Base-by-base conservation (phyloP, 2,888 invertebrate species). In the Petrolisthes cinctipes region DNA sequence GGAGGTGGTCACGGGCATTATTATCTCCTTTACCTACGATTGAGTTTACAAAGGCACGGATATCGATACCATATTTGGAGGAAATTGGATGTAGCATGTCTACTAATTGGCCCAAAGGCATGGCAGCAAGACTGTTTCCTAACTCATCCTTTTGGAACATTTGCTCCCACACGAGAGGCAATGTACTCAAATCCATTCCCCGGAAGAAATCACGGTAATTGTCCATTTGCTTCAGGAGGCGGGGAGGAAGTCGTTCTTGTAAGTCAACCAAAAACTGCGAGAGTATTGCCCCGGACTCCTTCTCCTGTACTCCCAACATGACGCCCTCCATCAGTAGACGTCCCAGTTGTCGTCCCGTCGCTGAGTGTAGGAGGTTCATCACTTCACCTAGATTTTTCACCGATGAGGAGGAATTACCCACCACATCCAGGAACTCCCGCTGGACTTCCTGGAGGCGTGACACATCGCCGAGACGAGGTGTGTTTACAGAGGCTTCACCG, bases 1-100 rank as follows among this genome's bases (percentile, higher is more conserved):
- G 57, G n/a, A 89, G 57, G 54, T 86, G 86, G 54, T 89, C 89
- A 54, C 68, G 78, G 14, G 71, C 51, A 17, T 86, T 89, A 57
- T 83, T 75, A 79, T 86, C 83, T 1, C 89, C 84, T n/a, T 89
- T 83, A 20, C 89, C 89, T 54, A 81, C 73, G 7, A 89, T 11
- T 1, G 86, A 86, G 23, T 82, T 82, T 6, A 89, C 71, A 11
- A 89, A 66, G 20, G 68, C 79, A 14, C 54, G 11, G 9, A 87
- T 78, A 61, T 89, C 89, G 14, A 89, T 84, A 11, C 89, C 89
- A n/a, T 89, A 89, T n/a, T 23, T 86, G 5, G 86, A 73, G 3
- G 89, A 86, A 20, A 61, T 37, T 14, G 89, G 89, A 51, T 89
- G 89, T 6, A 89, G n/a, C 73, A 84, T 37, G 68, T 89, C 86